phyloP scores from a whole-genome alignment of 2,113 vertebrate genomes.

The Scomber japonicus region DNA sequence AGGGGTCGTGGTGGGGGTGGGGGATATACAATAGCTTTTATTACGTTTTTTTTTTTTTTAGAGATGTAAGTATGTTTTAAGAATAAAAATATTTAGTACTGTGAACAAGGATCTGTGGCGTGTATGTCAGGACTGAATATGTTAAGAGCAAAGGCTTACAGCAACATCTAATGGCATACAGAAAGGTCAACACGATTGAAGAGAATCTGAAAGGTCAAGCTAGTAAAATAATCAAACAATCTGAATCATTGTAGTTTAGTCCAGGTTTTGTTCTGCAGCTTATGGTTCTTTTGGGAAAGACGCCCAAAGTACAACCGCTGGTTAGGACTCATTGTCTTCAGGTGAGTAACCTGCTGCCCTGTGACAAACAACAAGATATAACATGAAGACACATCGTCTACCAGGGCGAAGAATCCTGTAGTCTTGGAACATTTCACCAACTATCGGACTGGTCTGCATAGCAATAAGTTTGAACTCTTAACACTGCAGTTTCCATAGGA shows the following conservation, averaged over 20 bases:
- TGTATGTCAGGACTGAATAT: conserved; percentile 52
- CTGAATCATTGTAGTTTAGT: conserved; percentile 50
- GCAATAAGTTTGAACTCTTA: conserved; percentile 69
- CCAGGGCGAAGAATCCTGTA: conserved; percentile 31
- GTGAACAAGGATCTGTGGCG: conserved; percentile 34
- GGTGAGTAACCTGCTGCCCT: conserved; percentile 31
- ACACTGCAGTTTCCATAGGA: conserved; percentile 82
- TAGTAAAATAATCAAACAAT: conserved; percentile 62
- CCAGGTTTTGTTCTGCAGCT: conserved; percentile 45
- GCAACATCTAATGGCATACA: conserved; percentile 48
- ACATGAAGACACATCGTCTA: conserved; percentile 38
- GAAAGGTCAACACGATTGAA: conserved; percentile 78
- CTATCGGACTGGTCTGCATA: conserved; percentile 60
- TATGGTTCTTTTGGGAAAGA: conserved; percentile 32
- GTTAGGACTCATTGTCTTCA: conserved; percentile 14
- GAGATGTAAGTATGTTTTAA: no score
- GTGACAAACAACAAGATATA: conserved; percentile 39
- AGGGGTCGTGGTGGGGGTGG: no score
- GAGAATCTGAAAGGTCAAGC: conserved; percentile 73
- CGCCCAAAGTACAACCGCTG: conserved; percentile 32
- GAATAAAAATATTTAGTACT: no score
- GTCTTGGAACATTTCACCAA: conserved; percentile 38
- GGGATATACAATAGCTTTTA: no score
- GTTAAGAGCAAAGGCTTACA: conserved; percentile 53
- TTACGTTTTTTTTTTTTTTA: no score